Evolutionary conservation across 1,140 invertebrate species (phyloP).

Genomic region (Atta texana): DNA sequence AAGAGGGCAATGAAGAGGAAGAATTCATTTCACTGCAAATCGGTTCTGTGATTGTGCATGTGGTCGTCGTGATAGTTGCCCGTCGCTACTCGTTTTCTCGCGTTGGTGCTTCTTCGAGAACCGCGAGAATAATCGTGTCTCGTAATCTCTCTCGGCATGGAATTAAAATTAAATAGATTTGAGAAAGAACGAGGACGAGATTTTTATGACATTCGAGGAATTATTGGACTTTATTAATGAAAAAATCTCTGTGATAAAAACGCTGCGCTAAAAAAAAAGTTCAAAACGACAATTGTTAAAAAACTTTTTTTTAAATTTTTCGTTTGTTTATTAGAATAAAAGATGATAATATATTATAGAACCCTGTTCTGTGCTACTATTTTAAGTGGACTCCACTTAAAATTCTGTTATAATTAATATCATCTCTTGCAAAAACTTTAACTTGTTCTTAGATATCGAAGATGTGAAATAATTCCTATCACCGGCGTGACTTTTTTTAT

Average conservation of each 20-base stretch:
- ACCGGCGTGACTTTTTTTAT: too few species aligned
- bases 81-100: constrained; percentile 26
- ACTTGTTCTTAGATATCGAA: too few species aligned
- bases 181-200: neutral
- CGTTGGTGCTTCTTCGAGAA: neutral
- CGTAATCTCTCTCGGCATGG: neutral
- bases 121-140: neutral
- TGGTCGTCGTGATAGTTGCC: neutral
- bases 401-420: too few species aligned
- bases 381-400: too few species aligned
- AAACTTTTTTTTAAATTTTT: neutral
- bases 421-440: too few species aligned
- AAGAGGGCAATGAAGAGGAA: neutral
- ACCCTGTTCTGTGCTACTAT: too few species aligned
- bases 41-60: neutral
- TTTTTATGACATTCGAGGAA: neutral
- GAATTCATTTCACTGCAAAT: constrained; percentile 25
- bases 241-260: neutral
- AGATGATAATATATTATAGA: too few species aligned
- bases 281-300: too few species aligned
- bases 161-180: neutral
- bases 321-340: neutral
- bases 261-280: neutral
- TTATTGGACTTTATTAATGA: neutral
- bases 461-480: too few species aligned